A percentile compares a stretch with the other conserved stretches of the same genome.
These are phyloP conservation scores for Torymus aiolomorphi DNA, from an alignment of 2,888 invertebrate genomes.

Conservation along the genomic window DNA sequence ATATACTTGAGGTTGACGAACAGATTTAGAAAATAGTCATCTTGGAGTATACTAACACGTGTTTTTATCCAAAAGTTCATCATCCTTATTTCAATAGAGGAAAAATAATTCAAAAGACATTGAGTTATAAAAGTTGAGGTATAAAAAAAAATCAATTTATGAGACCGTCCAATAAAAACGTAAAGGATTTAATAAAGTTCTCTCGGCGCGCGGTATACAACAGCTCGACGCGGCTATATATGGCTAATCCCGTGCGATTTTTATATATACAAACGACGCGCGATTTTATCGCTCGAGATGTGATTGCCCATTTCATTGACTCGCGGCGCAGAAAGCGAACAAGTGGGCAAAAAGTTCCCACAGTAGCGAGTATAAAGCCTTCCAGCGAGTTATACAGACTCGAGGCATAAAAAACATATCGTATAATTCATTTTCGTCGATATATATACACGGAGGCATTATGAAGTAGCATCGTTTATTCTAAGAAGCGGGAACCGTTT, in stretches of 20 bases:
- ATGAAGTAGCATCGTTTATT: conserved; percentile 52
- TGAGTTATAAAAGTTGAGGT: neutral
- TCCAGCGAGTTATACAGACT: neutral
- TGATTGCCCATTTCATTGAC: conserved; percentile 23
- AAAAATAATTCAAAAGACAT: neutral
- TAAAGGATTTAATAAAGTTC: conserved; percentile 35
- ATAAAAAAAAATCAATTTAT: conserved; percentile 5
- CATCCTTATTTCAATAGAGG: no score
- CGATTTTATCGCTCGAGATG: conserved; percentile 37
- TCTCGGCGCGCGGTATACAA: neutral
- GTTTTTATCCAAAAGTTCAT: no score
- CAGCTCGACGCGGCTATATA: neutral
- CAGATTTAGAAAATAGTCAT: no score
- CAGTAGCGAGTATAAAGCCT: conserved; percentile 42
- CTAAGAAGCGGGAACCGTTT: conserved; percentile 57
- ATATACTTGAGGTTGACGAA: no score
- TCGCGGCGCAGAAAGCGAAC: neutral
- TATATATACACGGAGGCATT: conserved; percentile 18
- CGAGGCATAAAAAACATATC: conserved; percentile 6
- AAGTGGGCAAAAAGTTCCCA: conserved; percentile 47
- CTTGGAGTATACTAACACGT: no score
- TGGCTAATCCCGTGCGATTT: conserved; percentile 1
- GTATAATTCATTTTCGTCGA: conserved; percentile 52
- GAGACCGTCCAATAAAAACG: neutral
- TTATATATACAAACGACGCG: neutral